These are phyloP conservation scores for Margarornis squamiger DNA, from an alignment of 2,797 vertebrate species.

Conservation along the genomic window DNA sequence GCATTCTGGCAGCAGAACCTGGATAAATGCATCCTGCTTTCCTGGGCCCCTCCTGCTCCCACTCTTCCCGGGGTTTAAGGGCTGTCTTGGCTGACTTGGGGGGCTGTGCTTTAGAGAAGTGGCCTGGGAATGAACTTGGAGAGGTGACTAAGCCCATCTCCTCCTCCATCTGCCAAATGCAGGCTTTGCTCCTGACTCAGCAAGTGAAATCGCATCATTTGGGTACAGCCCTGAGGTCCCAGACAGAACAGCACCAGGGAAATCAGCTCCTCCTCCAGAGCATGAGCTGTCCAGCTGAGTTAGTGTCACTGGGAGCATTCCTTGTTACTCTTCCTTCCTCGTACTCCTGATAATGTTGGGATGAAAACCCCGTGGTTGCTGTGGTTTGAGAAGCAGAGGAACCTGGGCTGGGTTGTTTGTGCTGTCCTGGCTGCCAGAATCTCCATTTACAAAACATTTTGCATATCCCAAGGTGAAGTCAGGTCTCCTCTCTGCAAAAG, in stretches of 20 bases:
- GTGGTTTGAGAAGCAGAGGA: background rate
- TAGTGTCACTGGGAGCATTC: background rate
- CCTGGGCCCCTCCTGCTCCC: background rate
- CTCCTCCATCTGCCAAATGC: background rate
- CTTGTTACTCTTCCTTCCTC: background rate
- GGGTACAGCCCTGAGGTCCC: background rate
- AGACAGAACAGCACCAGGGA: background rate
- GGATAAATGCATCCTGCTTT: background rate
- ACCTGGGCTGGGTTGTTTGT: background rate
- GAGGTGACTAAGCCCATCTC: background rate
- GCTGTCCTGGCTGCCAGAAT: background rate
- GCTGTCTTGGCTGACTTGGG: background rate
- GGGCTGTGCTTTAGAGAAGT: background rate
- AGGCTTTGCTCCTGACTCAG: background rate
- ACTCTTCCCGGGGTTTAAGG: background rate
- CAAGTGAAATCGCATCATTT: background rate
- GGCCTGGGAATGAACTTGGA: background rate
- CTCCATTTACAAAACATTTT: background rate
- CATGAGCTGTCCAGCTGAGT: background rate
- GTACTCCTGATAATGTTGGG: fast-evolving
- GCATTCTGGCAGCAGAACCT: background rate
- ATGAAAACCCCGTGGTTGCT: fast-evolving
- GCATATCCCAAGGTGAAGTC: background rate
- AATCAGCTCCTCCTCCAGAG: background rate
- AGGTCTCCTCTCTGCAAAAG: background rate